phyloP scores from a whole-genome alignment of 2,113 vertebrate genomes.

The Eupsittula cactorum region DNA sequence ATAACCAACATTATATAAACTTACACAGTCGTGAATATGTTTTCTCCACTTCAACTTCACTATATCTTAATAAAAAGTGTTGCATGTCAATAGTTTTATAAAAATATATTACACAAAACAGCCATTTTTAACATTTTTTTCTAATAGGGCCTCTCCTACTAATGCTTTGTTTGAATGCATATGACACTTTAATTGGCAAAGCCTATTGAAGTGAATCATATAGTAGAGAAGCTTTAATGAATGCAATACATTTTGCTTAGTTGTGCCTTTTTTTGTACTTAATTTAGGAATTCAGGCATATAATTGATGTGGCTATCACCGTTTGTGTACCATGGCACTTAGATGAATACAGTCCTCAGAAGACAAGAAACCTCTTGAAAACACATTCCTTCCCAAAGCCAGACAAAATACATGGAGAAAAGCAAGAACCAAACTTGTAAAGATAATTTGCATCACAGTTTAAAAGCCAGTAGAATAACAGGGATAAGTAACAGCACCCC shows the following conservation, averaged over 20 bases:
- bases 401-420: neutral
- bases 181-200: constrained; percentile 71
- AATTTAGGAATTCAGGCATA: constrained; percentile 34
- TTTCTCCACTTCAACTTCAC: neutral
- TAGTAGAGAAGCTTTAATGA: constrained; percentile 59
- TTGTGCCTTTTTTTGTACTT: constrained; percentile 31
- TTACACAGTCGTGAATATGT: neutral
- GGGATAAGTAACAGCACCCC: neutral
- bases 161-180: constrained; percentile 28
- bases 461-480: neutral
- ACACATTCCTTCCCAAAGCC: neutral
- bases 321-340: constrained; percentile 33
- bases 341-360: neutral
- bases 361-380: neutral
- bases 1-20: neutral
- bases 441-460: neutral
- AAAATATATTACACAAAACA: neutral
- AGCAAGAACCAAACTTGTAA: neutral
- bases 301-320: constrained; percentile 51
- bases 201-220: constrained; percentile 44
- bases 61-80: neutral
- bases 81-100: neutral
- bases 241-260: constrained; percentile 45
- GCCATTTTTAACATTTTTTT: constrained; percentile 48
- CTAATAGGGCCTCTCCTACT: constrained; percentile 31